Conservation (phyloP, 2,888 invertebrate genomes). For the Oxystoma pomonae region DNA sequence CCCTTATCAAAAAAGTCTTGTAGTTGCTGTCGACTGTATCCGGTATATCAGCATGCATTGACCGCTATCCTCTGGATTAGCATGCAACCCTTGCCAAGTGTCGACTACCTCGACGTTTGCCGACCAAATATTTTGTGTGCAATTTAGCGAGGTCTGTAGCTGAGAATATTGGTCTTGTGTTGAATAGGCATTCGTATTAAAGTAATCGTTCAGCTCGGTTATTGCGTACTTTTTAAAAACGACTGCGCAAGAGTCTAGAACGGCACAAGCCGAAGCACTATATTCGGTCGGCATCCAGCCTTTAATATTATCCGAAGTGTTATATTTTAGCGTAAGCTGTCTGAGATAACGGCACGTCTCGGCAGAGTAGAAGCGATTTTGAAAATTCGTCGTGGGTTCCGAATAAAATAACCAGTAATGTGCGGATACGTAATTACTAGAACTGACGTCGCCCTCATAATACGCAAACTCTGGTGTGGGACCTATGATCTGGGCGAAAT, state of each 20-base stretch:
- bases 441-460: neutral
- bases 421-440: neutral
- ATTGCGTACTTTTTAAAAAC: neutral
- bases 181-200: neutral
- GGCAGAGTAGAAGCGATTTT: neutral
- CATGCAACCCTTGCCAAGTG: neutral
- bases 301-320: neutral
- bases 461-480: neutral
- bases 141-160: neutral
- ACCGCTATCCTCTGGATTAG: too few relatives aligned
- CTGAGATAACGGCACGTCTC: neutral
- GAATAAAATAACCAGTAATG: too few relatives aligned
- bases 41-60: neutral
- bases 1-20: neutral
- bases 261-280: neutral
- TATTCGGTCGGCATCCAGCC: neutral
- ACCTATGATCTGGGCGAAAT: neutral
- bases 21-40: neutral
- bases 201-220: neutral
- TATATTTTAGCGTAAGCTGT: neutral
- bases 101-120: neutral
- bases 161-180: neutral
- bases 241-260: neutral
- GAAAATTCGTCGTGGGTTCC: too few relatives aligned
- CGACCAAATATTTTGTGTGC: neutral